Evolutionary conservation across 2,888 invertebrate species (phyloP).

Genomic region (Cephus nigrinus): DNA sequence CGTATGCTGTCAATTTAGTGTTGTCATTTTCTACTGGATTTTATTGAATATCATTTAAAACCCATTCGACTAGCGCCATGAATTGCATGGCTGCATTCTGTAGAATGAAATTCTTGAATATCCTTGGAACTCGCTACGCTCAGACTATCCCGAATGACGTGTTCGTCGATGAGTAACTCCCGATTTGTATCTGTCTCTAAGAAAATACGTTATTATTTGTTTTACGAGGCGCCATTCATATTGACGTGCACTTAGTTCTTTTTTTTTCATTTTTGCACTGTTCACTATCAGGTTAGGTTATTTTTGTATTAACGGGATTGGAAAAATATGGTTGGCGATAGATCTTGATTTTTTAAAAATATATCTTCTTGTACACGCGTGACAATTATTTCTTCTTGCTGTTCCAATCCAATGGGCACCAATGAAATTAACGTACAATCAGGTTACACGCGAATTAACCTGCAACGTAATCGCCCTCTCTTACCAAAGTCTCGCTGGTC

Average conservation of each 20-base stretch:
- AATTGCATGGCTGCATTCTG: not conserved
- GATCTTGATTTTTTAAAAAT: not conserved
- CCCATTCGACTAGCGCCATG: not conserved
- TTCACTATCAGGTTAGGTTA: not conserved
- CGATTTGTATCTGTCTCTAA: not conserved
- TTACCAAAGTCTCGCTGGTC: not conserved
- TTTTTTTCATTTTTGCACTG: not conserved
- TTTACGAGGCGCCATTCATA: not conserved
- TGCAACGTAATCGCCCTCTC: not conserved
- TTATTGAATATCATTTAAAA: not conserved
- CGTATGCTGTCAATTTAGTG: not conserved
- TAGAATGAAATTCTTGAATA: not conserved
- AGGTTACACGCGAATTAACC: not conserved
- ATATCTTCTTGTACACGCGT: not conserved
- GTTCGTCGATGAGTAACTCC: not conserved
- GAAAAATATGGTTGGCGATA: not conserved
- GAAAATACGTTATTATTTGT: not conserved
- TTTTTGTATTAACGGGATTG: not conserved
- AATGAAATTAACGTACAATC: not conserved
- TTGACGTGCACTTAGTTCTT: not conserved
- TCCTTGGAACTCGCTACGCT: not conserved
- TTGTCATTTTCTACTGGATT: not conserved
- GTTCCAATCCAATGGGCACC: not conserved
- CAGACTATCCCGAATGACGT: not conserved
- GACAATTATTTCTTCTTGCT: not conserved